These are phyloP conservation scores for Botia almorhae DNA, from an alignment of 2,797 vertebrate genomes.

Conservation along the genomic window DNA sequence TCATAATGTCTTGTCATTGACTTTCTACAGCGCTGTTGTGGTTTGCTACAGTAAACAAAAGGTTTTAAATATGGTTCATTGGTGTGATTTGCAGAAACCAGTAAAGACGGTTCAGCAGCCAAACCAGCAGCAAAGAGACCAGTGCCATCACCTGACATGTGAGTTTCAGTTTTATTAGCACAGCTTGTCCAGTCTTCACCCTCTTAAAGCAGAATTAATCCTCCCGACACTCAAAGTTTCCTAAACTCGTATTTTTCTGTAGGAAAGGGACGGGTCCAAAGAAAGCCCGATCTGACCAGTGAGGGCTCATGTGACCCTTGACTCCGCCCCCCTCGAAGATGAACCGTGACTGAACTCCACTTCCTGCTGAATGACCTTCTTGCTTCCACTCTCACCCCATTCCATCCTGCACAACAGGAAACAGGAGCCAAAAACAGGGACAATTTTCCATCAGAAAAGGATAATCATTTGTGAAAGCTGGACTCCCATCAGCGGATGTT, in stretches of 20 bases:
- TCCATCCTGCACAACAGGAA: slow-evolving; percentile 41
- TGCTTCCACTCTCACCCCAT: slow-evolving; percentile 41
- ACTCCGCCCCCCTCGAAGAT: slow-evolving; percentile 45
- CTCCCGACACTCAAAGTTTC: not conserved
- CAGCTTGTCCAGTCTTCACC: too few relatives aligned
- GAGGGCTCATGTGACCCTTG: slow-evolving; percentile 58
- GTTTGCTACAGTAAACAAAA: too few relatives aligned
- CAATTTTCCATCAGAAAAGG: slow-evolving; percentile 8
- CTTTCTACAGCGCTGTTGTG: too few relatives aligned
- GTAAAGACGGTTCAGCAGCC: slow-evolving; percentile 79
- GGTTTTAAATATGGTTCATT: not conserved
- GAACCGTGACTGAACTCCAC: slow-evolving; percentile 59
- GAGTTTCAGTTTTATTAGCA: slow-evolving; percentile 58
- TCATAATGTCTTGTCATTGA: too few relatives aligned
- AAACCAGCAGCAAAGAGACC: slow-evolving; percentile 82
- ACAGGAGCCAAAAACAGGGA: slow-evolving; percentile 21
- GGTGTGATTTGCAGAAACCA: slow-evolving; percentile 73
- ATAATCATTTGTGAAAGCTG: slow-evolving; percentile 44
- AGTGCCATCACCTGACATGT: slow-evolving; percentile 82
- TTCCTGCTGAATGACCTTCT: slow-evolving; percentile 56
- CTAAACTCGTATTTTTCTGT: not conserved
- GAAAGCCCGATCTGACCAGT: slow-evolving; percentile 83
- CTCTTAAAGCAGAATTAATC: too few relatives aligned
- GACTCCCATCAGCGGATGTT: slow-evolving; percentile 52
- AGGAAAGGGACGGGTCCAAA: slow-evolving; percentile 82